A percentile compares a stretch with the other conserved stretches of the same genome.
Evolutionary conservation across 2,797 vertebrate species (phyloP).

Genomic region (Furcifer pardalis): DNA sequence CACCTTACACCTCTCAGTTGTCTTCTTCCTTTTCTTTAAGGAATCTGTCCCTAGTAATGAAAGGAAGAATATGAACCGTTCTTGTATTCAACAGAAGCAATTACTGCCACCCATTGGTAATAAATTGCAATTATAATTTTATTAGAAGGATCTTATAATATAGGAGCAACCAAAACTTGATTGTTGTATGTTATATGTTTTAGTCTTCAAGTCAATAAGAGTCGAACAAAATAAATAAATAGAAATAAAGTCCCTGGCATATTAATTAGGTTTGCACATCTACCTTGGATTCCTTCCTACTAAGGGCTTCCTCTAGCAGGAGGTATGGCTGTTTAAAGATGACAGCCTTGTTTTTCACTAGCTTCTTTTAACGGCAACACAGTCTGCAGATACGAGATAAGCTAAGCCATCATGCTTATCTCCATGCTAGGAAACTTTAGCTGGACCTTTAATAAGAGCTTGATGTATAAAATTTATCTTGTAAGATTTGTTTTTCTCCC

Average conservation of each 20-base stretch:
- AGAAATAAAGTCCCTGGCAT: not conserved
- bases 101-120: constrained; percentile 18
- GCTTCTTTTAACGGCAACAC: too few species aligned
- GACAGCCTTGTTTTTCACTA: too few species aligned
- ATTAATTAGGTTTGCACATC: not conserved
- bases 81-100: not conserved
- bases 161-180: not conserved
- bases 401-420: not conserved
- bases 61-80: not conserved
- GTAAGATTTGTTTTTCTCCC: too few species aligned
- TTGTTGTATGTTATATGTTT: not conserved
- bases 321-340: too few species aligned
- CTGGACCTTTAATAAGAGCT: not conserved
- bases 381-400: not conserved
- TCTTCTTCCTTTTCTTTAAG: not conserved
- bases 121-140: constrained; percentile 5
- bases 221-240: too few species aligned
- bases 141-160: not conserved
- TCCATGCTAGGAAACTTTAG: not conserved
- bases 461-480: too few species aligned
- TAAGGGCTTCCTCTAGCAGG: too few species aligned
- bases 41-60: not conserved
- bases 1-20: not conserved
- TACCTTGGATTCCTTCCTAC: too few species aligned
- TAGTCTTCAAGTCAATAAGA: too few species aligned